Evolutionary conservation across 1,140 invertebrate species (phyloP).

Genomic region (Pseudoatta argentina): DNA sequence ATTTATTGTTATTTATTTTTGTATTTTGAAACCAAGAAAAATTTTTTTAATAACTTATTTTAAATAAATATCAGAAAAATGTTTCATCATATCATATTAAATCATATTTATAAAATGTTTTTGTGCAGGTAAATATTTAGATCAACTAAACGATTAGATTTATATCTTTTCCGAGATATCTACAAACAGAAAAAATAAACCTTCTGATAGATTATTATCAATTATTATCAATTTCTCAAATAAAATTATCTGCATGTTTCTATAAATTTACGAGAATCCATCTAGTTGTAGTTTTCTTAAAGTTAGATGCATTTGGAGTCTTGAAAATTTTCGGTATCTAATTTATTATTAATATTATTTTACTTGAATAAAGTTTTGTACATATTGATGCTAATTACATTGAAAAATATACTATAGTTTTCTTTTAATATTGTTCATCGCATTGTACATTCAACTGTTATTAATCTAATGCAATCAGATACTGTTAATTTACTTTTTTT

Average conservation of each 20-base stretch:
- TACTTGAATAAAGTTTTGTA: neutral
- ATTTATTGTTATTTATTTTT: neutral
- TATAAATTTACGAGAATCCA: neutral
- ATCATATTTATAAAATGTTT: neutral
- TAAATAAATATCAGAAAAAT: neutral
- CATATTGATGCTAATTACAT: neutral
- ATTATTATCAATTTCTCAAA: neutral
- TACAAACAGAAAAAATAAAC: neutral
- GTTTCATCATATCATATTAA: no score
- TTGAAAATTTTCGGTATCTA: neutral
- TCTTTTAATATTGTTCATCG: neutral
- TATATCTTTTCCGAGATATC: conserved; percentile 3
- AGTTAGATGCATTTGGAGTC: neutral
- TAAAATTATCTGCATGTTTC: conserved; percentile 3
- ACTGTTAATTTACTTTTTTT: neutral
- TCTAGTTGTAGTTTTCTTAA: conserved; percentile 10
- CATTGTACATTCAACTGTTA: neutral
- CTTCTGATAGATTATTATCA: neutral
- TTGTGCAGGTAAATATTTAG: conserved; percentile 4
- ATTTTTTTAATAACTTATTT: neutral
- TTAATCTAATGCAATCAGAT: neutral
- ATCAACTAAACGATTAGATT: neutral
- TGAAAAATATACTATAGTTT: neutral
- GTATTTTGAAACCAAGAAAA: neutral
- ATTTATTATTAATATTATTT: neutral